phyloP scores from a whole-genome alignment of 2,113 vertebrate genomes.

The Diphyllodes magnificus region DNA sequence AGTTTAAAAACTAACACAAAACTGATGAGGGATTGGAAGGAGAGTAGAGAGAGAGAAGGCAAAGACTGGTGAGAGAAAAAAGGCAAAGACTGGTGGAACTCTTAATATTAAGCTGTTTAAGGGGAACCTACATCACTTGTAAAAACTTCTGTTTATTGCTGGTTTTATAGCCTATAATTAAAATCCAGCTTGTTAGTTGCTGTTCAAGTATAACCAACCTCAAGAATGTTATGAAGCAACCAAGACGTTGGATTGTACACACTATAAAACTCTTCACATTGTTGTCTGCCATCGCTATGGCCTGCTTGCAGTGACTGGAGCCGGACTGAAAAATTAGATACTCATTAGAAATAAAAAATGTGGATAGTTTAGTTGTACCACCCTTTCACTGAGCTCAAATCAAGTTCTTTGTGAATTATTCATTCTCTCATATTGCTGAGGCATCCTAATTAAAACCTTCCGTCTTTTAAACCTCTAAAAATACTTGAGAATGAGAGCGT shows the following conservation, averaged over 20 bases:
- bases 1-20: neutral
- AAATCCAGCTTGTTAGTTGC: neutral
- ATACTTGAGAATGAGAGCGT: neutral
- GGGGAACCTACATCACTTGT: neutral
- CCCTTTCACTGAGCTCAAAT: neutral
- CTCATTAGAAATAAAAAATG: neutral
- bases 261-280: neutral
- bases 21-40: neutral
- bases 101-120: neutral
- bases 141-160: neutral
- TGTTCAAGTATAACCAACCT: neutral
- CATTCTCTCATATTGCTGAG: neutral
- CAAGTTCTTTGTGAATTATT: neutral
- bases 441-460: neutral
- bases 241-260: neutral
- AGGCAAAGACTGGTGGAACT: neutral
- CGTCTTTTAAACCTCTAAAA: neutral
- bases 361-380: neutral
- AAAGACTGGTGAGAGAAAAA: neutral
- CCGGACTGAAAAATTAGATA: neutral
- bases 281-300: neutral
- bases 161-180: constrained; percentile 26
- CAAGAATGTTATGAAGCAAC: neutral
- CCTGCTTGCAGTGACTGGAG: neutral
- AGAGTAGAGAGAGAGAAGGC: neutral